Conservation (phyloP, 1,140 invertebrate species). For the Magallana gigas region DNA sequence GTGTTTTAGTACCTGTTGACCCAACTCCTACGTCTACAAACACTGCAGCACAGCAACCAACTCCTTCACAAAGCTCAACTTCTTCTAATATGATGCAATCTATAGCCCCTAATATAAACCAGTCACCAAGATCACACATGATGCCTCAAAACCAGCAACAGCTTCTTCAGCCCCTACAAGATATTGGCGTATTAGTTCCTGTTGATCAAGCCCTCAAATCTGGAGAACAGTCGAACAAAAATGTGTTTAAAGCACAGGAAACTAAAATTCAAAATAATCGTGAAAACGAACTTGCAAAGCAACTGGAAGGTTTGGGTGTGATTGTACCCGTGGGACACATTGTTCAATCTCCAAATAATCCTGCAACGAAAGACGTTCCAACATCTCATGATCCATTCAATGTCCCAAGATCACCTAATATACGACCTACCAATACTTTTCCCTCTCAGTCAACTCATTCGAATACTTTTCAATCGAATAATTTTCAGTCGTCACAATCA, state of each 20-base stretch:
- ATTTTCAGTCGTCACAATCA: neutral
- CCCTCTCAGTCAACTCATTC: neutral
- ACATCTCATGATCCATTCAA: neutral
- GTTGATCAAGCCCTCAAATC: neutral
- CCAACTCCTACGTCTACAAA: neutral
- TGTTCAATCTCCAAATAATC: neutral
- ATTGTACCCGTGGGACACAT: neutral
- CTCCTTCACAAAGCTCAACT: neutral
- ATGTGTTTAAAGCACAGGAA: neutral
- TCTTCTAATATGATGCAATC: neutral
- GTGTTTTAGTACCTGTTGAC: neutral
- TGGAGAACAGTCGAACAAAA: neutral
- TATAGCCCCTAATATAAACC: neutral
- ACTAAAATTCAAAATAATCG: neutral
- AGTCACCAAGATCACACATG: neutral
- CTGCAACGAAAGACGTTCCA: neutral
- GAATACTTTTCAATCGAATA: neutral
- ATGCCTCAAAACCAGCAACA: neutral
- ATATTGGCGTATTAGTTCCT: slow-evolving; percentile 13
- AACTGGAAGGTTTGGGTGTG: neutral
- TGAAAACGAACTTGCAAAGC: slow-evolving; percentile 20
- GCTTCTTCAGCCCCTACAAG: neutral
- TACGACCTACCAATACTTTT: slow-evolving; percentile 12
- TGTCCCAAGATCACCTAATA: neutral
- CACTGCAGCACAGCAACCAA: neutral